Evolutionary conservation across 2,113 vertebrate species (phyloP).

Genomic region (Scopus umbretta): DNA sequence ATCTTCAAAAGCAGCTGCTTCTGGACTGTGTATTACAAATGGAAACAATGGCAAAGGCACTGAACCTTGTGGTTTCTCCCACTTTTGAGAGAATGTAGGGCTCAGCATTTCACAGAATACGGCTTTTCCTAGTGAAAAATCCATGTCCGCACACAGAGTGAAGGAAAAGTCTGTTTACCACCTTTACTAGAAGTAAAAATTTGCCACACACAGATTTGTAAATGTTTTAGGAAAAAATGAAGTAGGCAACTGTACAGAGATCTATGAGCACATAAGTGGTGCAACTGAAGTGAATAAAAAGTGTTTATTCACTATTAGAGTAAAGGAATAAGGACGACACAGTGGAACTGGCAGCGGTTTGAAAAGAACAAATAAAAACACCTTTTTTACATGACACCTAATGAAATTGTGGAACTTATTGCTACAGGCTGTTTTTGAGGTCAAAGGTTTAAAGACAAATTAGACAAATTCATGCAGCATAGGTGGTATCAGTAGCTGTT

Average conservation of each 20-base stretch:
- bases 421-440: neutral
- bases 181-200: neutral
- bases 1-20: neutral
- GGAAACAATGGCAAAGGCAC: neutral
- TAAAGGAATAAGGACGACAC: neutral
- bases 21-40: neutral
- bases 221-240: neutral
- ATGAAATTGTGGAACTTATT: neutral
- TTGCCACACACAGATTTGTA: neutral
- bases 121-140: neutral
- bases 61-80: neutral
- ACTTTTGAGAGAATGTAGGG: neutral
- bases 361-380: neutral
- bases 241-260: neutral
- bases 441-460: neutral
- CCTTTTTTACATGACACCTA: neutral
- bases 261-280: neutral
- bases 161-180: neutral
- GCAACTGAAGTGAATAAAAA: neutral
- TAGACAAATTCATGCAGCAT: neutral
- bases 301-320: neutral
- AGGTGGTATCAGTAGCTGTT: neutral
- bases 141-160: neutral
- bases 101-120: neutral
- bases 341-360: neutral